These are phyloP conservation scores for Trialeurodes vaporariorum DNA, from an alignment of 1,140 invertebrate genomes.

Conservation along the genomic window DNA sequence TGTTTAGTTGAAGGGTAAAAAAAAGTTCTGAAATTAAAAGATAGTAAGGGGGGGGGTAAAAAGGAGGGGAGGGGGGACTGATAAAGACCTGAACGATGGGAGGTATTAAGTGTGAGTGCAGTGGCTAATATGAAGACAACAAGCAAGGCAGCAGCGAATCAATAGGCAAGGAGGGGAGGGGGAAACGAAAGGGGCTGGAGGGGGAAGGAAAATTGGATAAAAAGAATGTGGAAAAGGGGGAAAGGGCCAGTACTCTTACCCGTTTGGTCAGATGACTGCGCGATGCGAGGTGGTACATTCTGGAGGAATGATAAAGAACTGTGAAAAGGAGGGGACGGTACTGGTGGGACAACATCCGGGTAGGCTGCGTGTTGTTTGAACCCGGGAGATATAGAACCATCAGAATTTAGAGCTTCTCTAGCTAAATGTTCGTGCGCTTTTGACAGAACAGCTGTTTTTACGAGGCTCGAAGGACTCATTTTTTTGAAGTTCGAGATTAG, in stretches of 20 bases:
- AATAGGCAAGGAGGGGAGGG: neutral
- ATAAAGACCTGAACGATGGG: neutral
- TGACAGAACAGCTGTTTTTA: constrained; percentile 41
- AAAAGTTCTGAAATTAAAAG: too few species aligned
- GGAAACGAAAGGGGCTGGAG: too few species aligned
- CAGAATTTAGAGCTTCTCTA: neutral
- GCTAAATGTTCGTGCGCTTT: constrained; percentile 10
- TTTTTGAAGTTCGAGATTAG: neutral
- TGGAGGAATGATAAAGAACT: constrained; percentile 2
- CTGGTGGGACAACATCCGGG: too few species aligned
- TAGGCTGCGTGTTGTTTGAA: constrained; percentile 28
- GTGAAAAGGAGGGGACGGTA: constrained; percentile 11
- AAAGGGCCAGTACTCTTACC: constrained; percentile 2
- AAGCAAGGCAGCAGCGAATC: neutral
- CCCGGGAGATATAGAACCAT: constrained; percentile 18
- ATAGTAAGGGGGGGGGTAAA: too few species aligned
- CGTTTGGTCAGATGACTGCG: neutral
- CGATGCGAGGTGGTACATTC: constrained; percentile 1
- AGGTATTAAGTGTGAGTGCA: neutral
- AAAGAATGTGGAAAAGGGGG: neutral
- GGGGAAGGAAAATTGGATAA: constrained; percentile 5
- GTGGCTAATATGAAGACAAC: neutral
- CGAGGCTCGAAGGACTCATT: constrained; percentile 48
- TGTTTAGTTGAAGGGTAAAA: too few species aligned
- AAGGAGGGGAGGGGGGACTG: neutral